Conservation (phyloP, 2,797 vertebrate genomes). For the Ptychobarbus kaznakovi region DNA sequence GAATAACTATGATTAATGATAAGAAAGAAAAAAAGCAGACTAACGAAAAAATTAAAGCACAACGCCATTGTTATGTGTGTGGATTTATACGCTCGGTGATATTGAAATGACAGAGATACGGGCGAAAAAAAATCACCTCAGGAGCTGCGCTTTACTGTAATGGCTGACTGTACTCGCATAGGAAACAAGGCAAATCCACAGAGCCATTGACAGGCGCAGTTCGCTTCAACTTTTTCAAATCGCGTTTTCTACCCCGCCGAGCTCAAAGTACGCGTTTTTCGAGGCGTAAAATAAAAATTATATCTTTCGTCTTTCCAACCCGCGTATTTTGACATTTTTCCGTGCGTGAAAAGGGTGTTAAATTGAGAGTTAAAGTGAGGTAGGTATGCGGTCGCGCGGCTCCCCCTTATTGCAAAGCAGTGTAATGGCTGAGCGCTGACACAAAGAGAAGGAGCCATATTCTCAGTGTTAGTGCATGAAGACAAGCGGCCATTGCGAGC, state of each 20-base stretch:
- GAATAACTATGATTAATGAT: slow-evolving; percentile 65
- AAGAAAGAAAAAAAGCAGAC: slow-evolving; percentile 64
- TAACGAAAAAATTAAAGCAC: slow-evolving; percentile 27
- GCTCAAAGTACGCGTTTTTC: slow-evolving; percentile 59
- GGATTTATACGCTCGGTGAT: slow-evolving; percentile 48
- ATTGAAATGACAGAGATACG: slow-evolving; percentile 46
- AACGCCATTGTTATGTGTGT: slow-evolving; percentile 5
- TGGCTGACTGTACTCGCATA: slow-evolving; percentile 95
- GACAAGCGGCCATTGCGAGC: slow-evolving; percentile 89
- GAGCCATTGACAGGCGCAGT: slow-evolving; percentile 84
- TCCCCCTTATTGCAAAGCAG: slow-evolving; percentile 78
- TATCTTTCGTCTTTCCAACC: slow-evolving; percentile 65
- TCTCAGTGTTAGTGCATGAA: slow-evolving; percentile 87
- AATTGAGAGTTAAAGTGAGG: slow-evolving; percentile 69
- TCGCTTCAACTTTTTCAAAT: slow-evolving; percentile 88
- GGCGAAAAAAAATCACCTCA: slow-evolving; percentile 74
- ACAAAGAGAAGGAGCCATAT: slow-evolving; percentile 98
- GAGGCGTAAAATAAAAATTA: slow-evolving; percentile 72
- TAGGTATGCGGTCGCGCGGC: slow-evolving; percentile 78
- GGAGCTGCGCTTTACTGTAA: slow-evolving; percentile 90
- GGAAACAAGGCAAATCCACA: slow-evolving; percentile 88
- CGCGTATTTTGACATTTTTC: slow-evolving; percentile 64
- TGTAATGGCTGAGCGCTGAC: slow-evolving; percentile 86
- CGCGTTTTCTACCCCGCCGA: slow-evolving; percentile 71
- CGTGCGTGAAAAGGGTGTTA: slow-evolving; percentile 54